Percentiles rank a stretch among this genome's conserved stretches.
Evolutionary conservation across 2,888 invertebrate genomes (phyloP).

Genomic region (Pristionchus japonicus): DNA sequence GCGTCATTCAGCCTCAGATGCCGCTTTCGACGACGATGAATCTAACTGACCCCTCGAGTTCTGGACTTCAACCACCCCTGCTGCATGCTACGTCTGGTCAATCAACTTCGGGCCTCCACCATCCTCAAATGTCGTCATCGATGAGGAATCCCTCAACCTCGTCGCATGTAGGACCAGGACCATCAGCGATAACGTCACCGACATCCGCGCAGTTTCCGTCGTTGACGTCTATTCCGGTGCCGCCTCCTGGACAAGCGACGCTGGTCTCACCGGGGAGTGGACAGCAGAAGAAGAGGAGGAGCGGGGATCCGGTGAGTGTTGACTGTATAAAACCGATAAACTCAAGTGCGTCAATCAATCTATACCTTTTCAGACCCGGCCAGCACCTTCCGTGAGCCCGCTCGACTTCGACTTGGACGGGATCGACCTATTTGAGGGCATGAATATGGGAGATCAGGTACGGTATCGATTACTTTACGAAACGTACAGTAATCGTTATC

Average conservation of each 20-base stretch:
- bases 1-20: neutral
- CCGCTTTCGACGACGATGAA: neutral
- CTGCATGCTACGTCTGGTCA: no score
- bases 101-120: no score
- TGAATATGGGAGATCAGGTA: neutral
- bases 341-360: no score
- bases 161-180: neutral
- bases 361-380: neutral
- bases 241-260: neutral
- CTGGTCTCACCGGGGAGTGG: neutral
- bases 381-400: neutral
- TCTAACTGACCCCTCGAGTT: no score
- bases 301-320: neutral
- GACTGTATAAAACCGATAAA: no score
- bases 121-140: no score
- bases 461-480: neutral
- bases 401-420: constrained; percentile 4
- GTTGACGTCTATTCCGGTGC: neutral
- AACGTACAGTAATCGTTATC: no score
- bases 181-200: neutral
- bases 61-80: no score
- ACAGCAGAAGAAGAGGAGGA: constrained; percentile 7
- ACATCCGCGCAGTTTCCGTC: neutral
- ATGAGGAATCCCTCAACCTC: neutral
- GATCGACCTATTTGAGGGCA: constrained; percentile 4